These are phyloP conservation scores for Clarias macrocephalus DNA, from an alignment of 2,113 vertebrate species.

Conservation along the genomic window DNA sequence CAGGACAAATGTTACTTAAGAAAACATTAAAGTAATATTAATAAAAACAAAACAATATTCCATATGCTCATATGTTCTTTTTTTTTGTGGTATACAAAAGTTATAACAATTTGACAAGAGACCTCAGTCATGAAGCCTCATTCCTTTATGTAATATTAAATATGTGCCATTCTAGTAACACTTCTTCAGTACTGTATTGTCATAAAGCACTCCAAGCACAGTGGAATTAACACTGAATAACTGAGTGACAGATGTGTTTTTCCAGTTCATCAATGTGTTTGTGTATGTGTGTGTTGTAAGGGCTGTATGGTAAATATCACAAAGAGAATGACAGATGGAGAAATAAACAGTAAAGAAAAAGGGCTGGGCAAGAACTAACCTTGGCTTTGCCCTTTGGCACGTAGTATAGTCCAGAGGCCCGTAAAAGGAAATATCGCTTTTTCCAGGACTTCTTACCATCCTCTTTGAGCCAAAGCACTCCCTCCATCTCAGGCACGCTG, in stretches of 20 bases:
- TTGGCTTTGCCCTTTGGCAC: slow-evolving; percentile 98
- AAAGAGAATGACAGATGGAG: not conserved
- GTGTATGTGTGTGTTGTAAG: not conserved
- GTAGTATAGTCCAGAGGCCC: slow-evolving; percentile 96
- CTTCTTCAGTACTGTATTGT: not conserved
- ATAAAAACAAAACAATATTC: not conserved
- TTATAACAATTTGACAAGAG: not conserved
- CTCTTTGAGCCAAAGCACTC: slow-evolving; percentile 94
- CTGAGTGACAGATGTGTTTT: not conserved
- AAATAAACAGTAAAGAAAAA: slow-evolving; percentile 11
- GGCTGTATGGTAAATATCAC: not conserved
- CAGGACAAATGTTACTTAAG: not conserved
- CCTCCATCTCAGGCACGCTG: slow-evolving; percentile 96
- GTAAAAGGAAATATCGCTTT: slow-evolving; percentile 94
- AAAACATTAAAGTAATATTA: not conserved
- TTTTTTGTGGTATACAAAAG: not conserved
- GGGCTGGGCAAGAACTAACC: slow-evolving; percentile 68
- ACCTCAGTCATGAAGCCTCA: not conserved
- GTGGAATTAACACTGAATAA: not conserved
- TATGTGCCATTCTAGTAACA: not conserved
- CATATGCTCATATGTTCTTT: not conserved
- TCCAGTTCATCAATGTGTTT: not conserved
- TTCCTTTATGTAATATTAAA: not conserved
- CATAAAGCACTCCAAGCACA: not conserved
- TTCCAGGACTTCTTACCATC: slow-evolving; percentile 99